A percentile compares a stretch with the other conserved stretches of the same genome.
Evolutionary conservation across 2,888 invertebrate species (phyloP).

Genomic region (Iselma pallidipennis): DNA sequence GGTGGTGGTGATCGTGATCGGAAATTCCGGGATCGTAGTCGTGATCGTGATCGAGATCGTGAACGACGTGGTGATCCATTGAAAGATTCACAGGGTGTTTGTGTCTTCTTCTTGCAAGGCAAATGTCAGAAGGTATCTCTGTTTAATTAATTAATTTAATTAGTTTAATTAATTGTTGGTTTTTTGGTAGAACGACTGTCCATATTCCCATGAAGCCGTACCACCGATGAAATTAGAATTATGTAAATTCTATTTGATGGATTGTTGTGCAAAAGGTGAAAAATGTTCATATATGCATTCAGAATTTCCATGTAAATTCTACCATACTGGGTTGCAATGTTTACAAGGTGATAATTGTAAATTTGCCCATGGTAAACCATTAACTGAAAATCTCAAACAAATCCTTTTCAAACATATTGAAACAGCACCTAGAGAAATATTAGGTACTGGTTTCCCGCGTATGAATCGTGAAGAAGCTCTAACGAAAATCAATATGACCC

Average conservation of each 20-base stretch:
- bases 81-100: slow-evolving; percentile 73
- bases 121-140: slow-evolving; percentile 72
- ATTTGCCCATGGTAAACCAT: slow-evolving; percentile 87
- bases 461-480: slow-evolving; percentile 77
- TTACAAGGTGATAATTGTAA: slow-evolving; percentile 79
- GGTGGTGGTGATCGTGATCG: slow-evolving; percentile 49
- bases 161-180: slow-evolving; percentile 13
- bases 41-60: slow-evolving; percentile 56
- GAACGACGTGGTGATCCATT: slow-evolving; percentile 54
- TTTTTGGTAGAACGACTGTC: slow-evolving; percentile 74
- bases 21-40: slow-evolving; percentile 38
- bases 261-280: slow-evolving; percentile 93
- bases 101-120: slow-evolving; percentile 86
- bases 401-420: slow-evolving; percentile 74
- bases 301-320: slow-evolving; percentile 97
- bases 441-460: slow-evolving; percentile 82
- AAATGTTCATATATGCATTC: slow-evolving; percentile 96
- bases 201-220: slow-evolving; percentile 81
- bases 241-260: slow-evolving; percentile 96
- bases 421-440: slow-evolving; percentile 87
- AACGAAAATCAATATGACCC: slow-evolving; percentile 57
- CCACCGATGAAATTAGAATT: slow-evolving; percentile 88
- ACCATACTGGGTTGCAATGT: slow-evolving; percentile 90
- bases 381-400: slow-evolving; percentile 69
- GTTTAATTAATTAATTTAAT: slow-evolving; percentile 6